Conservation (phyloP, 1,140 invertebrate genomes). For the Zophobas morio region DNA sequence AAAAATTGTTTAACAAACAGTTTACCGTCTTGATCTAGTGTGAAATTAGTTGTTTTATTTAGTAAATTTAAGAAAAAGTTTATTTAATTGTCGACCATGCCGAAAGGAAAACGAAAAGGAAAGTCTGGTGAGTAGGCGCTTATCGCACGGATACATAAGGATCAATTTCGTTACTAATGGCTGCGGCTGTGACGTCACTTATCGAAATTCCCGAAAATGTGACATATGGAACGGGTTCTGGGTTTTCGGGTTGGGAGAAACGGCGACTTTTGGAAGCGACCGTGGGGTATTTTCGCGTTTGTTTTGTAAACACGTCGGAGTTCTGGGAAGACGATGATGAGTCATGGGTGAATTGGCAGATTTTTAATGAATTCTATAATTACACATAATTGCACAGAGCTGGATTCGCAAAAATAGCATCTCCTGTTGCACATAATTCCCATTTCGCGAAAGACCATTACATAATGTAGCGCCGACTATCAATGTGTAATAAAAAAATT, state of each 20-base stretch:
- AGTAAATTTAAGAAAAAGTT: slow-evolving; percentile 65
- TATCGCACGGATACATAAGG: slow-evolving; percentile 18
- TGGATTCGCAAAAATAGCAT: background rate
- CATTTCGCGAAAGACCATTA: slow-evolving; percentile 3
- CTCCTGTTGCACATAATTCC: too few species aligned
- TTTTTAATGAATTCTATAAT: slow-evolving; percentile 1
- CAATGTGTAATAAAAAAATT: too few species aligned
- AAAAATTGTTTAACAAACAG: slow-evolving; percentile 64
- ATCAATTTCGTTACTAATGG: slow-evolving; percentile 13
- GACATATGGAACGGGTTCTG: slow-evolving; percentile 32
- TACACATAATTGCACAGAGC: background rate
- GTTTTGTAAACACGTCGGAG: slow-evolving; percentile 11
- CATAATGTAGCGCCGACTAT: background rate
- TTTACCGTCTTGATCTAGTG: slow-evolving; percentile 68
- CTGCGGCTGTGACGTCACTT: slow-evolving; percentile 21
- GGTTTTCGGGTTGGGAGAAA: background rate
- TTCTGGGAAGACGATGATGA: background rate
- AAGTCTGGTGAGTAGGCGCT: slow-evolving; percentile 63
- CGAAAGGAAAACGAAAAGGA: slow-evolving; percentile 67
- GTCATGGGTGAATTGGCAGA: slow-evolving; percentile 1
- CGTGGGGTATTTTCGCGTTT: background rate
- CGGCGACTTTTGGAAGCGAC: too few species aligned
- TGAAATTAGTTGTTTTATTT: slow-evolving; percentile 64
- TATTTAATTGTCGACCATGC: slow-evolving; percentile 63
- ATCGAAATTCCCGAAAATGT: slow-evolving; percentile 26